Percentiles rank a stretch among this genome's conserved stretches.
phyloP scores from a whole-genome alignment of 2,888 invertebrate species.

The Meiosimyza decipiens region DNA sequence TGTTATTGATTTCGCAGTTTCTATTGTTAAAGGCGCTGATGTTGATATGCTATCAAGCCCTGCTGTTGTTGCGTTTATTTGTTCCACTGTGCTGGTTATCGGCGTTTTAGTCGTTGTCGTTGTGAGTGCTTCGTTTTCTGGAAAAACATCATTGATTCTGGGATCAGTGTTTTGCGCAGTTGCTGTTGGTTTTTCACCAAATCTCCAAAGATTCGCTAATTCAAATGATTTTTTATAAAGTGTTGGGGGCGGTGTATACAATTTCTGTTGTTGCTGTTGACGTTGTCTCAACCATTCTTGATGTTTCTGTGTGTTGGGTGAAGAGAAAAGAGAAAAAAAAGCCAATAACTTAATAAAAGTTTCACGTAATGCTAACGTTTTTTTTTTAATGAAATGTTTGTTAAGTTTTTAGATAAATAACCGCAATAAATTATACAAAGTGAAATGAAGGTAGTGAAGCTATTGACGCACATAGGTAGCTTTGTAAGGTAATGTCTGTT shows the following conservation, averaged over 20 bases:
- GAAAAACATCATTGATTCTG: conserved; percentile 61
- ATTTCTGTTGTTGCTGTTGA: conserved; percentile 45
- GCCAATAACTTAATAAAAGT: too few relatives aligned
- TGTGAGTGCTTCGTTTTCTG: conserved; percentile 53
- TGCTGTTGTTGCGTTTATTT: conserved; percentile 12
- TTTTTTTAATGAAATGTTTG: too few relatives aligned
- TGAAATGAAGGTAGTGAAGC: too few relatives aligned
- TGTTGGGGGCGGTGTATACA: conserved; percentile 35
- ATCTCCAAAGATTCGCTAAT: conserved; percentile 56
- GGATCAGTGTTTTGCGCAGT: conserved; percentile 43
- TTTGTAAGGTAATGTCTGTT: too few relatives aligned
- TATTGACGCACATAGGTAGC: too few relatives aligned
- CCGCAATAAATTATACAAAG: too few relatives aligned
- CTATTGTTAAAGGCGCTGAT: conserved; percentile 15
- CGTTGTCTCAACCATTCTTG: conserved; percentile 64
- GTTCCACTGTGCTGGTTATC: conserved; percentile 39
- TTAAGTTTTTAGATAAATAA: too few relatives aligned
- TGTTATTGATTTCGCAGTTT: neutral
- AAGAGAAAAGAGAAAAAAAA: too few relatives aligned
- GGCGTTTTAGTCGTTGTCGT: conserved; percentile 30
- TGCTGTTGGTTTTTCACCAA: conserved; percentile 44
- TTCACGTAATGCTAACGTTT: too few relatives aligned
- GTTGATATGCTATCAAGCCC: conserved; percentile 24
- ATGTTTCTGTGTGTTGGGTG: conserved; percentile 57
- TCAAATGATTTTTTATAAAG: conserved; percentile 48